phyloP scores from a whole-genome alignment of 2,888 invertebrate species.

The Drosophila anomalata region DNA sequence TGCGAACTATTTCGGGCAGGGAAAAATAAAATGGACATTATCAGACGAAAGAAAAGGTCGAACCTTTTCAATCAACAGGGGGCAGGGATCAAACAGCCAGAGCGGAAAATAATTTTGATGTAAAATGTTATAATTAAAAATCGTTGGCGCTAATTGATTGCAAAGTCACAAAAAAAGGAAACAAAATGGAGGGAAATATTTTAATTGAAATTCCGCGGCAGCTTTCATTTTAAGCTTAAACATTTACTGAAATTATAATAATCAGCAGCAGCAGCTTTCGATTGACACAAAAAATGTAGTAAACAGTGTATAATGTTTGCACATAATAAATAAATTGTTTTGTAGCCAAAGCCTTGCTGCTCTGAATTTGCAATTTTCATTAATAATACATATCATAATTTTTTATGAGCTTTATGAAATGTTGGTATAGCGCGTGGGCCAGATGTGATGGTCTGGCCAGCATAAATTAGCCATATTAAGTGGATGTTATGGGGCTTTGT shows the following conservation, averaged over 20 bases:
- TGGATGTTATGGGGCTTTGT: slow-evolving; percentile 53
- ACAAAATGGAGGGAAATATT: slow-evolving; percentile 32
- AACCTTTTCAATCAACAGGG: slow-evolving; percentile 38
- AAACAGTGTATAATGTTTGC: slow-evolving; percentile 59
- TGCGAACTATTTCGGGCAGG: slow-evolving; percentile 44
- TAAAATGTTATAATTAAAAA: slow-evolving; percentile 49
- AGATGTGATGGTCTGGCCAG: slow-evolving; percentile 48
- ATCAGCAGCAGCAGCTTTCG: slow-evolving; percentile 25
- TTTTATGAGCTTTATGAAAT: slow-evolving; percentile 41
- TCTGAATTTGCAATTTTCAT: slow-evolving; percentile 64
- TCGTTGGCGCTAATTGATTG: slow-evolving; percentile 49
- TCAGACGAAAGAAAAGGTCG: slow-evolving; percentile 1
- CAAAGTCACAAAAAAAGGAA: slow-evolving; percentile 22
- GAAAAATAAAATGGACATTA: slow-evolving; percentile 4
- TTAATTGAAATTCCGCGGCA: slow-evolving; percentile 56
- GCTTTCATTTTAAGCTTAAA: slow-evolving; percentile 45
- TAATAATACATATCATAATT: slow-evolving; percentile 58
- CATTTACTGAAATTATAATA: slow-evolving; percentile 57
- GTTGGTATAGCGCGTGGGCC: slow-evolving; percentile 37
- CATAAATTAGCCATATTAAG: slow-evolving; percentile 67
- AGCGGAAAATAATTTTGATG: slow-evolving; percentile 24
- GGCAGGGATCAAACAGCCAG: slow-evolving; percentile 19
- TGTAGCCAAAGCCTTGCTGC: slow-evolving; percentile 19
- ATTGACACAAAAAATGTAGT: slow-evolving; percentile 24
- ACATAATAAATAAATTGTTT: slow-evolving; percentile 58